Percentiles rank a stretch among this genome's conserved stretches.
Conservation (phyloP, 2,888 invertebrate genomes). For the Agrypnus murinus region DNA sequence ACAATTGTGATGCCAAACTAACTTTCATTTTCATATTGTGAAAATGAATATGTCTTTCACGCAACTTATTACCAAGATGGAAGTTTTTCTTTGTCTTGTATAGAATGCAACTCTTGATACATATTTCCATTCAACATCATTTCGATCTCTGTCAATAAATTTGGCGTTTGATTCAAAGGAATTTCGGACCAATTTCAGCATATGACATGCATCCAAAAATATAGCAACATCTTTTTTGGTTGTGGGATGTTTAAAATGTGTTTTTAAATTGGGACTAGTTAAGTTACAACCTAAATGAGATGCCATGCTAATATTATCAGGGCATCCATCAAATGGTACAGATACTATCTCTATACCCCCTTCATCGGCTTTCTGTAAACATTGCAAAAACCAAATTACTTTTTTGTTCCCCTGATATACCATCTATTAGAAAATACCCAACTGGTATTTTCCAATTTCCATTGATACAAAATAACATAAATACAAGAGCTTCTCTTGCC, state of each 20-base stretch:
- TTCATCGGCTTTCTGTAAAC: slow-evolving; percentile 51
- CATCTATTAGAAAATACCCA: slow-evolving; percentile 59
- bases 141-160: too few species aligned
- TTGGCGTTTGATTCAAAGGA: too few species aligned
- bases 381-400: slow-evolving; percentile 54
- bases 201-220: slow-evolving; percentile 41
- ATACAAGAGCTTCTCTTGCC: slow-evolving; percentile 59
- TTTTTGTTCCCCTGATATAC: slow-evolving; percentile 56
- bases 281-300: slow-evolving; percentile 43
- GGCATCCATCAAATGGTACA: slow-evolving; percentile 59
- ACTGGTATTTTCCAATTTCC: slow-evolving; percentile 59
- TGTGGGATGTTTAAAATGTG: neutral
- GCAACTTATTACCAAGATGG: too few species aligned
- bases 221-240: neutral
- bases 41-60: too few species aligned
- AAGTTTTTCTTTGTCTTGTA: too few species aligned
- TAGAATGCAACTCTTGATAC: too few species aligned
- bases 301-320: slow-evolving; percentile 55
- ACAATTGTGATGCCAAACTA: too few species aligned
- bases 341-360: slow-evolving; percentile 53
- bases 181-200: slow-evolving; percentile 40
- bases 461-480: slow-evolving; percentile 57
- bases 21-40: too few species aligned
- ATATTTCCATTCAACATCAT: too few species aligned
- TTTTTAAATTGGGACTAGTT: neutral